Evolutionary conservation across 2,888 invertebrate species (phyloP), one percentile per base, ranked within the genome.

Genomic region (Ennomos quercinarius): DNA sequence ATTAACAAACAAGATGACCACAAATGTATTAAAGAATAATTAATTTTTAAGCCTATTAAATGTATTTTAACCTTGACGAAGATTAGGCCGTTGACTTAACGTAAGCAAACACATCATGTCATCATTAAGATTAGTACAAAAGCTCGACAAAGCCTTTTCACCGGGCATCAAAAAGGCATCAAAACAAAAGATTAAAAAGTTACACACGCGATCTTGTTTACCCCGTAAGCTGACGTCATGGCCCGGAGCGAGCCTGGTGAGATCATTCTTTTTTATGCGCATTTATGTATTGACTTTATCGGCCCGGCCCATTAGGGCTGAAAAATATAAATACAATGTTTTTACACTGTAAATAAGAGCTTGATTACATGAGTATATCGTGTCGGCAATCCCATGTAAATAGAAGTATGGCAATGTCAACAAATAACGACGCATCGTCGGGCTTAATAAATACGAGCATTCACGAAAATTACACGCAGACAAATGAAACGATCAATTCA

Each of bases 171-270:
- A 70, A 66, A 54, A 59, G 60, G 57, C 71, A 71, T 66, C 69
- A 76, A 73, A 79, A 78, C 76, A 77, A 75, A 71, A 70, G 70
- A 74, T 76, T 72, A 72, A 77, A 80, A 79, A 78, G 69, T 66
- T 74, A 78, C 69, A 75, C 70, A 71, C 67, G 70, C 73, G 53
- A 70, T 68, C 74, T 76, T 83, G 81, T 80, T 83, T 80, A 74
- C 73, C 61, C 63, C 70, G 54, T 46, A 56, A 10, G 66, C 50
- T 87, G 81, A 81, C 84, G 85, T 84, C 85, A 85, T 62, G 53
- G 48, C 60, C 58, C 61, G 57, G 68, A 75, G 65, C 67, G 68
- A 69, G 69, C 70, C 57, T 66, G 77, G 50, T 86, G 84, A 86
- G 78, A 82, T 87, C 86, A 87, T 76, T 69, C 59, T 57, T 60